Base-by-base conservation (phyloP, 30 jellyfish, hydroid and myxozoan species). In the Aurelia sp. region DNA sequence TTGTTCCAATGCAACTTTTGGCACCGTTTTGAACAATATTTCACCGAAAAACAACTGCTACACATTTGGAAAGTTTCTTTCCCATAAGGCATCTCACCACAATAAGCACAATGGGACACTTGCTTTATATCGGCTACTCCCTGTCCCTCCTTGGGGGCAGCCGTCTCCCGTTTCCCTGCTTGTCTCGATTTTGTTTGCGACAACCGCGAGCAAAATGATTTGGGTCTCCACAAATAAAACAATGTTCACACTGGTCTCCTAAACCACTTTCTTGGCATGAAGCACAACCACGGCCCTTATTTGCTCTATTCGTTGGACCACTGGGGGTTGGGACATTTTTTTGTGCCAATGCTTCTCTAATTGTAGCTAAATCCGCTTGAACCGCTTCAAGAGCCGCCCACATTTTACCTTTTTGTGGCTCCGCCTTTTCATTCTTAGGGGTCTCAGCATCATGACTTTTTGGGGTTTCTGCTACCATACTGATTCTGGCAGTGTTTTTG, bases 211-310 rank as follows among this genome's bases (percentile, higher is more conserved):
- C 73, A 24, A 50, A 75, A 55, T 75, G 86, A 52, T 57, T 57
- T 22, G 67, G 35, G 13, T 75, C 74, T 17, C 86, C 74, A 72
- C 86, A 44, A 4, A 8, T 75, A 75, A 75, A 75, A 75, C 86
- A 75, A 75, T 75, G 86, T 0, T 51, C n/a, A 31, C 86, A 75
- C 21, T n/a, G 22, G 13, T 52, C 60, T 55, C 86, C 86, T 0
- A 17, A 51, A 11, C 86, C 86, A 7, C 21, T 51, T 13, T 52
- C 86, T 75, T 75, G 50, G 48, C 74, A 75, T 11, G 86, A 52
- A 22, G 17, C 22, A 55, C 86, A 75, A 20, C 86, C 86, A 55
- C 48, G 48, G 51, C 67, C 67, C 67, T 58, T 4, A 58, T 20
- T 58, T 10, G 3, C 8, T 58, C 33, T 27, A 27, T 27, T 27